Evolutionary conservation across 2,888 invertebrate genomes (phyloP).

Genomic region (Catotricha subobsoleta): DNA sequence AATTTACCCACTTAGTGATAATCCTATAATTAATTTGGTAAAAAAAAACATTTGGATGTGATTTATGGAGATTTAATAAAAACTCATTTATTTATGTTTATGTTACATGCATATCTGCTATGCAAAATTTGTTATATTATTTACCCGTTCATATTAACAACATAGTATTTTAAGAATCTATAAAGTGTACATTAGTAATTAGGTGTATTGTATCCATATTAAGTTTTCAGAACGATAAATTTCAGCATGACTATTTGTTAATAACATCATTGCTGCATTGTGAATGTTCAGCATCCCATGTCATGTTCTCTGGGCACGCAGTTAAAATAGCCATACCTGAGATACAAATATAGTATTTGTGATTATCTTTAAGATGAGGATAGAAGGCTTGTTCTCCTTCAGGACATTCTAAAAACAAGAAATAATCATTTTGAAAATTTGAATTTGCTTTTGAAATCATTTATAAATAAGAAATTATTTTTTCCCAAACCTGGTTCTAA

Average conservation of each 20-base stretch:
- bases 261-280: background rate
- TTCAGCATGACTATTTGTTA: background rate
- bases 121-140: no score
- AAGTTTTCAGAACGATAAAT: no score
- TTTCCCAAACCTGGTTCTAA: background rate
- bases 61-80: no score
- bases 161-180: no score
- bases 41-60: no score
- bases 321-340: slow-evolving; percentile 21
- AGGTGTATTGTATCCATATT: no score
- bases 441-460: background rate
- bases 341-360: slow-evolving; percentile 25
- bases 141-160: no score
- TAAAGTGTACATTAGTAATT: no score
- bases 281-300: slow-evolving; percentile 21
- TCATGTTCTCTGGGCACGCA: slow-evolving; percentile 21
- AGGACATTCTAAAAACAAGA: slow-evolving; percentile 14
- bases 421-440: background rate
- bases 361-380: slow-evolving; percentile 20
- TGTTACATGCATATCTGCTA: no score
- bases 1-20: no score
- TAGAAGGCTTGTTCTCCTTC: slow-evolving; percentile 19
- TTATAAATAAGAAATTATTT: background rate
- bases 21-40: no score
- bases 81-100: no score